These are phyloP conservation scores for Halichoeres trimaculatus DNA, from an alignment of 2,113 vertebrate species.

Conservation along the genomic window DNA sequence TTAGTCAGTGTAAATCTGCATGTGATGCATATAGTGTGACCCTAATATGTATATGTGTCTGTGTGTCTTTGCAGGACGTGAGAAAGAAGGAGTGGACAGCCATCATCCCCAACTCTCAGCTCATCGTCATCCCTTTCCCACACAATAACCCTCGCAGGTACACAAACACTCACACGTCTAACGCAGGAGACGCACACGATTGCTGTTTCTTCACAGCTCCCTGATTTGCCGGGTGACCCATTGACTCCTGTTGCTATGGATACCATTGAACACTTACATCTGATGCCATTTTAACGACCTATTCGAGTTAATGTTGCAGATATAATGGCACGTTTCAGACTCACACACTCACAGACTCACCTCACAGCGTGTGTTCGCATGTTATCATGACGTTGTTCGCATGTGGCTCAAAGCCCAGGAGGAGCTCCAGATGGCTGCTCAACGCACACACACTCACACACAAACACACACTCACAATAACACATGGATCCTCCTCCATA, in stretches of 20 bases:
- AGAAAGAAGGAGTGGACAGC: slow-evolving; percentile 96
- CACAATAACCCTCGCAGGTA: slow-evolving; percentile 91
- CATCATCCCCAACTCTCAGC: slow-evolving; percentile 98
- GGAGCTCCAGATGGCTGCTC: slow-evolving; percentile 66
- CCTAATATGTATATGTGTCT: slow-evolving; percentile 2
- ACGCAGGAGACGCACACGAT: neutral
- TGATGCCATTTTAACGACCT: slow-evolving; percentile 22
- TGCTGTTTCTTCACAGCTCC: neutral
- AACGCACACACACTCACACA: slow-evolving; percentile 45
- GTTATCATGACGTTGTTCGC: slow-evolving; percentile 50
- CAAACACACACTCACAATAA: slow-evolving; percentile 22
- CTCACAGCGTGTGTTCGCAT: slow-evolving; percentile 42
- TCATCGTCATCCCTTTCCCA: slow-evolving; percentile 97
- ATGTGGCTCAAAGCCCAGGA: slow-evolving; percentile 61
- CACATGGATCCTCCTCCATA: slow-evolving; percentile 17
- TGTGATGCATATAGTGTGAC: neutral
- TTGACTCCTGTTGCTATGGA: slow-evolving; percentile 38
- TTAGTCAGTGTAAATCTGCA: slow-evolving; percentile 16
- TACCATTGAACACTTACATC: slow-evolving; percentile 25
- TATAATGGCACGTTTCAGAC: neutral
- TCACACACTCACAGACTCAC: slow-evolving; percentile 12
- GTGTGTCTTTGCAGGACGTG: slow-evolving; percentile 81
- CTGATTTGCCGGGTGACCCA: neutral
- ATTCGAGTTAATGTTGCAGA: slow-evolving; percentile 29
- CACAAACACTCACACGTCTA: slow-evolving; percentile 1